phyloP scores from a whole-genome alignment of 2,888 invertebrate species.

The Dynastes tityus region DNA sequence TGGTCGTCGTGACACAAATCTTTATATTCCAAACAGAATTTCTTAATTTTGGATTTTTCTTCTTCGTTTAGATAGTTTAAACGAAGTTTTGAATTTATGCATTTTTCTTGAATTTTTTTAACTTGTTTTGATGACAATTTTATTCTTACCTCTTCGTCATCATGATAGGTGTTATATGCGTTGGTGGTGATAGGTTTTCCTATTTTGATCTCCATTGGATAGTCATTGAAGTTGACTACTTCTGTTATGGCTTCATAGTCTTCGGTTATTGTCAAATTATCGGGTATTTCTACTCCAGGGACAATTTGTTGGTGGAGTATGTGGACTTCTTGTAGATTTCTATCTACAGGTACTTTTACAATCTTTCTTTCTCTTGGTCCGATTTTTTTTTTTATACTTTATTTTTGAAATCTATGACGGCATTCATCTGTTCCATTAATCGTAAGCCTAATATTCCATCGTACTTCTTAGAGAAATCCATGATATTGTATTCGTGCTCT shows the following conservation, averaged over 20 bases:
- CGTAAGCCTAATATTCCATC: constrained; percentile 2
- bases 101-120: constrained; percentile 21
- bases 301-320: constrained; percentile 8
- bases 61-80: constrained; percentile 36
- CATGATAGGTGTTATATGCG: background rate
- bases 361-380: too few relatives aligned
- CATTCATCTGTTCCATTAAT: constrained; percentile 12
- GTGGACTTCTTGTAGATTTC: background rate
- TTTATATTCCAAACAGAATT: constrained; percentile 49
- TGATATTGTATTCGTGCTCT: background rate
- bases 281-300: constrained; percentile 41
- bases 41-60: constrained; percentile 20
- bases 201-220: constrained; percentile 18
- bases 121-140: background rate
- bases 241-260: constrained; percentile 26
- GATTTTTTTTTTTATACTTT: too few relatives aligned
- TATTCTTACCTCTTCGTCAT: too few relatives aligned
- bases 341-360: too few relatives aligned
- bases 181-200: constrained; percentile 1
- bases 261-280: background rate
- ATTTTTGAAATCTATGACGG: too few relatives aligned
- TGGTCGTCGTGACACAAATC: constrained; percentile 53
- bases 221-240: constrained; percentile 35
- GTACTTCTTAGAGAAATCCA: constrained; percentile 15
- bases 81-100: constrained; percentile 5